These are phyloP conservation scores for Bubo scandiacus DNA, from an alignment of 2,113 vertebrate genomes.

Conservation along the genomic window DNA sequence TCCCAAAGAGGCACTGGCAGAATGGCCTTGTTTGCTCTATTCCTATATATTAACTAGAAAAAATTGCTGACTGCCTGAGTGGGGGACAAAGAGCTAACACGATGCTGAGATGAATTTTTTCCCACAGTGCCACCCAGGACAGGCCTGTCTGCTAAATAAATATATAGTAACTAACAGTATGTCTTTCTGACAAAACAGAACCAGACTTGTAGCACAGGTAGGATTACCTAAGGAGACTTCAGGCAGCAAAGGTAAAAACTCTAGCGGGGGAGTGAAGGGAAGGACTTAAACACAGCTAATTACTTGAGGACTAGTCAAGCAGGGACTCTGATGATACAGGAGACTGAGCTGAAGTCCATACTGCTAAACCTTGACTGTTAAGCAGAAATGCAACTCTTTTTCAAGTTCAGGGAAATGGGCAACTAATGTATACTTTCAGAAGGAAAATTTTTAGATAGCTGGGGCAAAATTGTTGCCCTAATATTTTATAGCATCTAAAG, in stretches of 20 bases:
- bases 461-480: not conserved
- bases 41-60: not conserved
- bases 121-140: not conserved
- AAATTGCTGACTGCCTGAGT: not conserved
- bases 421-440: not conserved
- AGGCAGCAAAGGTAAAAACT: not conserved
- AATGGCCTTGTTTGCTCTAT: not conserved
- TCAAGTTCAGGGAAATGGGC: not conserved
- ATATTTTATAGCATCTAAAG: not conserved
- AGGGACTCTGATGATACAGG: not conserved
- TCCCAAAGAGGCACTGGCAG: not conserved
- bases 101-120: not conserved
- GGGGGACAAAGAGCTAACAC: not conserved
- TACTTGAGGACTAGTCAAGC: not conserved
- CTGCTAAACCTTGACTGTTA: not conserved
- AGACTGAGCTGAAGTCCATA: not conserved
- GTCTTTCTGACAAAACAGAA: not conserved
- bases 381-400: not conserved
- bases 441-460: not conserved
- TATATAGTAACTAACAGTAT: fast-evolving
- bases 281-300: not conserved
- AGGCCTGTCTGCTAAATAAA: not conserved
- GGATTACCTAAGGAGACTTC: not conserved
- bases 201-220: not conserved
- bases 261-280: not conserved